These are phyloP conservation scores for Papio anubis DNA, from an alignment of 2,113 vertebrate species.

Conservation along the genomic window DNA sequence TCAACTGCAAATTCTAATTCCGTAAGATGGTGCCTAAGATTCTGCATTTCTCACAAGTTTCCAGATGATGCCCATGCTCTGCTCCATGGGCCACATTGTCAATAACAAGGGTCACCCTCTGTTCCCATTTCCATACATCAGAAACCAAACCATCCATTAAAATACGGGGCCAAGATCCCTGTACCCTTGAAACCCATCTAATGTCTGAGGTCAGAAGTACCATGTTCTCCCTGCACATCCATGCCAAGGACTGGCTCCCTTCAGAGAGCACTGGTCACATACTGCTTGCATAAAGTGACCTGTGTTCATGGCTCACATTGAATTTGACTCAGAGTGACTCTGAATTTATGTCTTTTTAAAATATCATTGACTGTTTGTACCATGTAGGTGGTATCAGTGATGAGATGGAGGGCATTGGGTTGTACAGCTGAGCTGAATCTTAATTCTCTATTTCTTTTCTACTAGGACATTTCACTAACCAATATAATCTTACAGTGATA, in stretches of 20 bases:
- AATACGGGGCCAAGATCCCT: too few species aligned
- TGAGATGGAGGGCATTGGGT: too few species aligned
- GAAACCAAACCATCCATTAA: not conserved
- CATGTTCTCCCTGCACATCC: not conserved
- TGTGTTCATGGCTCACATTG: too few species aligned
- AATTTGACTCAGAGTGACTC: not conserved
- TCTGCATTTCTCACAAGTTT: not conserved
- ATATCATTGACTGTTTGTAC: not conserved
- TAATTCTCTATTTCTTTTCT: not conserved
- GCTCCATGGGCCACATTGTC: not conserved
- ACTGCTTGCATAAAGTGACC: not conserved
- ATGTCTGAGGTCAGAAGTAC: not conserved
- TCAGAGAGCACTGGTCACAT: accelerated
- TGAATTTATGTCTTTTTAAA: not conserved
- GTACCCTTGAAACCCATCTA: not conserved
- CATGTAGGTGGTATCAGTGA: not conserved
- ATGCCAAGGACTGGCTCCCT: accelerated
- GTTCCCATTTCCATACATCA: accelerated
- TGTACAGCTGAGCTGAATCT: not conserved
- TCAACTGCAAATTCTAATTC: not conserved
- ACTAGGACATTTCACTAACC: accelerated
- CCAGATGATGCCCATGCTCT: accelerated
- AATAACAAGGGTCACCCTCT: not conserved
- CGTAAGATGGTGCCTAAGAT: accelerated
- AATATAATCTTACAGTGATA: not conserved